Evolutionary conservation across 2,888 invertebrate species (phyloP).

Genomic region (Xanthia togata): DNA sequence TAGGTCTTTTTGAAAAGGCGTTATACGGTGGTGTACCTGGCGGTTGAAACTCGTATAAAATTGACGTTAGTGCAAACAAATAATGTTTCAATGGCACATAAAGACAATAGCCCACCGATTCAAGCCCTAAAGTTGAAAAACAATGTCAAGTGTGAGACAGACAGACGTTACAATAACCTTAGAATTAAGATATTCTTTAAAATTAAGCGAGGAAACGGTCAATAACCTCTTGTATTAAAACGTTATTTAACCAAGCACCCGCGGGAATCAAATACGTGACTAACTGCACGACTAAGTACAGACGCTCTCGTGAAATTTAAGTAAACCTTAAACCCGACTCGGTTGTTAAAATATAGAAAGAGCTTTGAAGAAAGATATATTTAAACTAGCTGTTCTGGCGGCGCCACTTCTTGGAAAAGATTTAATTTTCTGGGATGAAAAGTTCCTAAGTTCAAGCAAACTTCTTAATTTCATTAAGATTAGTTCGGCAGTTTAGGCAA

Average conservation of each 20-base stretch:
- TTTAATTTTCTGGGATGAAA: background rate
- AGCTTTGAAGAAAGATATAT: slow-evolving; percentile 16
- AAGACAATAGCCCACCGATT: background rate
- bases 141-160: background rate
- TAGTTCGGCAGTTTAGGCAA: background rate
- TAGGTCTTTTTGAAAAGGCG: background rate
- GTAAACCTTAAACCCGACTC: background rate
- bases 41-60: background rate
- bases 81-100: background rate
- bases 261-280: slow-evolving; percentile 19
- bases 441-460: background rate
- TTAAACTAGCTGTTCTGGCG: background rate
- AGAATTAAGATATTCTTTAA: background rate
- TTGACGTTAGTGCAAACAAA: background rate
- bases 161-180: background rate
- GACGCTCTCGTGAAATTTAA: slow-evolving; percentile 26
- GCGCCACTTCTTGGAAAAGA: too few relatives aligned
- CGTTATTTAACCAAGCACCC: slow-evolving; percentile 10
- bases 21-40: background rate
- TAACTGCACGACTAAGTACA: background rate
- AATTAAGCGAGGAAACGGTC: background rate
- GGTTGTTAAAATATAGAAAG: slow-evolving; percentile 20
- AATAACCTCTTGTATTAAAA: background rate
- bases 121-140: background rate
- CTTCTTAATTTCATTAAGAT: background rate